Conservation (phyloP, 1,140 invertebrate genomes). For the Trichonephila clavipes region DNA sequence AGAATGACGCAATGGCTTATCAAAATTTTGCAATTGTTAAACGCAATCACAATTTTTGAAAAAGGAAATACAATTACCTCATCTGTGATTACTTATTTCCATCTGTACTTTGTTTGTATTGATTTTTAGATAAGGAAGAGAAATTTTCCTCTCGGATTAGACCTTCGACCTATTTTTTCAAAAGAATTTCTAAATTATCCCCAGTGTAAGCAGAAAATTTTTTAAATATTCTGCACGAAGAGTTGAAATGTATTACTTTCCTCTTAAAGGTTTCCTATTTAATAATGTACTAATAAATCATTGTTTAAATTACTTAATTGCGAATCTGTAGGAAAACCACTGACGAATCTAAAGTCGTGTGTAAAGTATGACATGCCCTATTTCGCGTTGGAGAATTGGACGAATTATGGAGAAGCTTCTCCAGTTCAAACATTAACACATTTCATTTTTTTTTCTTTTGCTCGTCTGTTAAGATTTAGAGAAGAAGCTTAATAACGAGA, state of each 20-base stretch:
- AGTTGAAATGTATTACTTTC: background rate
- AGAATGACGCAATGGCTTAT: no score
- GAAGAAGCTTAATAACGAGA: no score
- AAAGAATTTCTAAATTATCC: background rate
- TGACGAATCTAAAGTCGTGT: background rate
- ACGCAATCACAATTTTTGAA: no score
- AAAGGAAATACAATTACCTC: no score
- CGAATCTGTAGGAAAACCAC: background rate
- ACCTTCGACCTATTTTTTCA: background rate
- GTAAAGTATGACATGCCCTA: conserved; percentile 14
- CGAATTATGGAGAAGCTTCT: background rate
- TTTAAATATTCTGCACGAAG: background rate
- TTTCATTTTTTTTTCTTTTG: background rate
- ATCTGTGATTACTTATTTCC: no score
- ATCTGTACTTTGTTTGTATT: no score
- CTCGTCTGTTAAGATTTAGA: background rate
- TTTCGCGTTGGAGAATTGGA: background rate
- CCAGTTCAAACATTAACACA: background rate
- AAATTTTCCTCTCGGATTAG: background rate
- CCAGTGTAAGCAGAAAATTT: background rate
- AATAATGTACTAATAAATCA: conserved; percentile 4
- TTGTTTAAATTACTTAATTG: conserved; percentile 10
- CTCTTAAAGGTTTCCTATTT: background rate
- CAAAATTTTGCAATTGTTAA: no score
- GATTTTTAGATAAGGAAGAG: background rate